These are phyloP conservation scores for Nemurella pictetii DNA, from an alignment of 2,888 invertebrate species.

Conservation along the genomic window DNA sequence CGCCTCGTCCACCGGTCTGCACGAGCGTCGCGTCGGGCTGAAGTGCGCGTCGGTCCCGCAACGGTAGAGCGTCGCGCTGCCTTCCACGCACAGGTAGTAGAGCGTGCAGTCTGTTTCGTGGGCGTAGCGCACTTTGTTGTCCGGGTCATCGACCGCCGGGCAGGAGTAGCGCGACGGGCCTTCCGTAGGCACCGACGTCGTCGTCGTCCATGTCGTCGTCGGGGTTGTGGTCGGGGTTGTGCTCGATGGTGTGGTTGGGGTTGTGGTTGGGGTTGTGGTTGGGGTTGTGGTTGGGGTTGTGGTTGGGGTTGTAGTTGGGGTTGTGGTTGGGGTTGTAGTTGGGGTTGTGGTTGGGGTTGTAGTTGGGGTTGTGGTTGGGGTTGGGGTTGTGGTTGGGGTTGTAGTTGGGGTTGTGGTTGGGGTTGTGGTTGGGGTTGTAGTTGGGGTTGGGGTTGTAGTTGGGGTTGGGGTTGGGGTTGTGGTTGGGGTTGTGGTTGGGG, in stretches of 20 bases:
- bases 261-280: not conserved
- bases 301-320: not conserved
- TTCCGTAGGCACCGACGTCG: not conserved
- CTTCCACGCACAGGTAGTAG: not conserved
- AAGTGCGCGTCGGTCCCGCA: not conserved
- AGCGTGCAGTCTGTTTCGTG: constrained; percentile 1
- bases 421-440: not conserved
- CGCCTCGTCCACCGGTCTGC: not conserved
- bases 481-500: not conserved
- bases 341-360: not conserved
- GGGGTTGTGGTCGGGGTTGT: not conserved
- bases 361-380: not conserved
- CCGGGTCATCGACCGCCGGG: not conserved
- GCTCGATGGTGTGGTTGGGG: not conserved
- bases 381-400: not conserved
- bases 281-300: not conserved
- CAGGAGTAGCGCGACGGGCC: not conserved
- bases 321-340: not conserved
- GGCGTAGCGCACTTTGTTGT: not conserved
- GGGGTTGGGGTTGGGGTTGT: not conserved
- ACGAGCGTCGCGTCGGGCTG: not conserved
- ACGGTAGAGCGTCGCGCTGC: not conserved
- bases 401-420: not conserved
- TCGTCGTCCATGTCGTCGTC: not conserved
- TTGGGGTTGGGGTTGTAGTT: not conserved